Conservation (phyloP, 2,113 vertebrate species). For the Labeo rohita region DNA sequence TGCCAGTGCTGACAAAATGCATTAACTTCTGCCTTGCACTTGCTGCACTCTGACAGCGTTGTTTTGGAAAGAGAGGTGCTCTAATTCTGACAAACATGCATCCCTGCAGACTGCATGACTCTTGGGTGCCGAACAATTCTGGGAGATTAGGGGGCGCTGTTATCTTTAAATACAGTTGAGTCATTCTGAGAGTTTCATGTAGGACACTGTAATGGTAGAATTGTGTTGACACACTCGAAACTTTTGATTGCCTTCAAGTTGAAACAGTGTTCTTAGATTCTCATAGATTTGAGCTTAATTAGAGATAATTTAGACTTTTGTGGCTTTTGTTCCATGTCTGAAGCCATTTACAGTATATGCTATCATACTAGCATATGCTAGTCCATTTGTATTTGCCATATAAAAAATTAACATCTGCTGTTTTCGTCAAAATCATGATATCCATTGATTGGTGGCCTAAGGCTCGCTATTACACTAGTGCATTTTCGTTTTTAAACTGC, state of each 20-base stretch:
- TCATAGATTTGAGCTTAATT: constrained; percentile 24
- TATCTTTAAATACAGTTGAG: not conserved
- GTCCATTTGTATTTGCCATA: not conserved
- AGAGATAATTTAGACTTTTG: not conserved
- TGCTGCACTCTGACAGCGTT: constrained; percentile 71
- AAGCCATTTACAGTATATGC: not conserved
- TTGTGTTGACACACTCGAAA: not conserved
- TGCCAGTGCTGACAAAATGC: constrained; percentile 79
- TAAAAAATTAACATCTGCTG: constrained; percentile 69
- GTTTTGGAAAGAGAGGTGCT: constrained; percentile 68
- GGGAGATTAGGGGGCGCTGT: constrained; percentile 25
- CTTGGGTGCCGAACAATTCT: constrained; percentile 23
- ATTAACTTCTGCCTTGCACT: constrained; percentile 77
- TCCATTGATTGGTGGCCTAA: constrained; percentile 59
- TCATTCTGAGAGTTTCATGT: not conserved
- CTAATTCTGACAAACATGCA: constrained; percentile 72
- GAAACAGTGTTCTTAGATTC: not conserved
- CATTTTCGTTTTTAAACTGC: too few relatives aligned
- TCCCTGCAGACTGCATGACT: constrained; percentile 58
- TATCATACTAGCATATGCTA: too few relatives aligned
- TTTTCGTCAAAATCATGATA: constrained; percentile 70
- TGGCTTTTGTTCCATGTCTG: not conserved
- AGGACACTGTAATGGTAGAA: not conserved
- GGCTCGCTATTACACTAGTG: too few relatives aligned
- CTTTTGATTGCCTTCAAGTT: not conserved